Percentiles rank a stretch among this genome's conserved stretches.
Evolutionary conservation across 35 echinoderm and acorn worm species (phyloP).

Genomic region (Diadema setosum): DNA sequence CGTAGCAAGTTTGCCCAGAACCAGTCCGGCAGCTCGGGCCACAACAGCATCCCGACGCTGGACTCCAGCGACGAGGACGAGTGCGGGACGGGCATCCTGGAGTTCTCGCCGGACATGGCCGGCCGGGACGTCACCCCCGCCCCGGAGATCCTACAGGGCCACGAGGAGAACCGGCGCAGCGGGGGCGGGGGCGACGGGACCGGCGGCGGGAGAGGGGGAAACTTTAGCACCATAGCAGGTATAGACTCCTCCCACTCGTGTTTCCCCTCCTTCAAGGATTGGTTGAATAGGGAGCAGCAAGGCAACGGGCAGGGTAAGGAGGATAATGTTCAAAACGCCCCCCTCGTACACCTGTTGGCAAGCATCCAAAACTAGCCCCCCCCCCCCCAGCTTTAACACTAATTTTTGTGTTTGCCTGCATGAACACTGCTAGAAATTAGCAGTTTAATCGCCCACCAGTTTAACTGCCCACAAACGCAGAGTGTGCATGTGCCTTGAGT

Average conservation of each 20-base stretch:
- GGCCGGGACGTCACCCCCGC: constrained; percentile 93
- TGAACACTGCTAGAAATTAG: too few relatives aligned
- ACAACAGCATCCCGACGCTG: constrained; percentile 44
- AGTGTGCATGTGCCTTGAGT: too few relatives aligned
- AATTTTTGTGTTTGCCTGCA: not conserved
- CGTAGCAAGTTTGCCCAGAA: constrained; percentile 37
- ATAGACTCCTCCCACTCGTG: constrained; percentile 24
- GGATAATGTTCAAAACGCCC: not conserved
- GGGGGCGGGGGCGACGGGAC: not conserved
- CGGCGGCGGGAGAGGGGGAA: constrained; percentile 30
- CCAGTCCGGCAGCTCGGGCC: constrained; percentile 8
- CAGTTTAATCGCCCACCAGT: too few relatives aligned
- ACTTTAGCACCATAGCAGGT: constrained; percentile 90
- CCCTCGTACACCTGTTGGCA: too few relatives aligned
- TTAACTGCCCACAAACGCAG: too few relatives aligned
- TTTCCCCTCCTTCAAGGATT: constrained; percentile 6
- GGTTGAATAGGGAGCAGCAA: constrained; percentile 23
- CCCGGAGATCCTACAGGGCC: constrained; percentile 31
- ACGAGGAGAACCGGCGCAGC: constrained; percentile 33
- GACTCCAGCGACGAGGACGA: constrained; percentile 78
- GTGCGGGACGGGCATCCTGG: constrained; percentile 88
- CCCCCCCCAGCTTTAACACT: not conserved
- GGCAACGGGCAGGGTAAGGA: not conserved
- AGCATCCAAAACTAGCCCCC: not conserved
- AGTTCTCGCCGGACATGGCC: constrained; percentile 95